Evolutionary conservation across 1,140 invertebrate species (phyloP).

Genomic region (Euwallacea similis): DNA sequence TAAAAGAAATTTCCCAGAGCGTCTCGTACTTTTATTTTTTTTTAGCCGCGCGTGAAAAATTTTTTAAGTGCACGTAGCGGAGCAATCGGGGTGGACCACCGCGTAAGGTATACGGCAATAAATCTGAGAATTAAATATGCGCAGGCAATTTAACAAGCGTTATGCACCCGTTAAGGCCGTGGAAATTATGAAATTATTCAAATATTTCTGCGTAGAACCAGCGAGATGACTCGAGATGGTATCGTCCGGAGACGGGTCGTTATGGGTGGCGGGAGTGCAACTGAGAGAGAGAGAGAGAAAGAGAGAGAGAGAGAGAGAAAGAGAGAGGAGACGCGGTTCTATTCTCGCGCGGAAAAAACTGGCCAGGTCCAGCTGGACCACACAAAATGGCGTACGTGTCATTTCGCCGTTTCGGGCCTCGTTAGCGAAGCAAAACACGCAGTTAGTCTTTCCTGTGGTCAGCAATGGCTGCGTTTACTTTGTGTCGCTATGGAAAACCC

Average conservation of each 20-base stretch:
- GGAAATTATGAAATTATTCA: constrained; percentile 16
- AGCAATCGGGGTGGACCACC: no score
- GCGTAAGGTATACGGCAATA: no score
- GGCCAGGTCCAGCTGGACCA: neutral
- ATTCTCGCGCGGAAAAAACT: no score
- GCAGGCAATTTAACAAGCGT: no score
- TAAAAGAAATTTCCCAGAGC: no score
- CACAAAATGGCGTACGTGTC: constrained; percentile 31
- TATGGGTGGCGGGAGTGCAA: constrained; percentile 5
- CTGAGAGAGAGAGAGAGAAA: neutral
- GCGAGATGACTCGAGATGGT: constrained; percentile 6
- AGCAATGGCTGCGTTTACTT: neutral
- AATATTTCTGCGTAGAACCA: constrained; percentile 16
- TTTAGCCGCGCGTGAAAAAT: no score
- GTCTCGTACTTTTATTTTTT: no score
- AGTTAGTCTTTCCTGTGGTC: constrained; percentile 17
- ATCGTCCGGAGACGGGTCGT: neutral
- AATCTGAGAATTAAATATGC: no score
- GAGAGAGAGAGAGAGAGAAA: no score
- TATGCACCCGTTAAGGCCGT: constrained; percentile 6
- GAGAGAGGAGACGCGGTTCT: no score
- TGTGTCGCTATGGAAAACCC: neutral
- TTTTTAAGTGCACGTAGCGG: no score
- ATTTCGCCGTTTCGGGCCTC: neutral
- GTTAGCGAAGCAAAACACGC: constrained; percentile 15